Base-by-base conservation (phyloP, 1,140 invertebrate species). In the Ericerus pela region DNA sequence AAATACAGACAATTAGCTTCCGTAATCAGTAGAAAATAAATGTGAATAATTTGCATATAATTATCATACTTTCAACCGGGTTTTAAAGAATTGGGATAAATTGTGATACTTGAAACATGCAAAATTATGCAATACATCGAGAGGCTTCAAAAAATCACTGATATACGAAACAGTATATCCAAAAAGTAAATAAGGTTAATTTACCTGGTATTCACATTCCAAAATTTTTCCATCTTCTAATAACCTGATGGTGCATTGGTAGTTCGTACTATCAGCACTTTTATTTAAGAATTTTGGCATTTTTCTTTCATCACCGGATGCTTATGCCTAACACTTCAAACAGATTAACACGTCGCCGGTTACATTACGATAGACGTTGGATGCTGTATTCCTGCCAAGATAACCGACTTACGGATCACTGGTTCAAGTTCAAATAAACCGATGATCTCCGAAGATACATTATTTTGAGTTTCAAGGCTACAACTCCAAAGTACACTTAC, bases 151-250 rank as follows among this genome's bases (percentile, higher is more conserved):
- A 11, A 18, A 27, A 3, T 18, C 22, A 30, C 31, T 6, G 37
- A 54, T 10, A 30, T 33, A 37, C 4, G 8, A 14, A 30, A 12
- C 22, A 4, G 28, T 14, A 16, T 38, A 26, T 28, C 37, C 8
- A 36, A 11, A 16, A 5, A 51, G 18, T 56, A 18, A 22, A 55
- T 18, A 43, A 26, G 24, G 30, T 56, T 53, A 30, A n/a, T 72
- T 76, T 72, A 94, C 91, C 80, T 91, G 88, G 78, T 95, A 96
- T 77, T 93, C 89, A 70, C 88, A 88, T 76, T 93, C 85, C 65
- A 96, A 75, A 63, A 93, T 85, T 75, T 96, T 91, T 59, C 86
- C 83, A 75, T 96, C 92, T 72, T 95, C 91, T 62, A 96, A 74
- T 60, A 96, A 79, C 64, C 90, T 78, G 60, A 97, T 84, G 60